A percentile compares a stretch with the other conserved stretches of the same genome.
phyloP scores from a whole-genome alignment of 2,113 vertebrate species.

The Engraulis encrasicolus region DNA sequence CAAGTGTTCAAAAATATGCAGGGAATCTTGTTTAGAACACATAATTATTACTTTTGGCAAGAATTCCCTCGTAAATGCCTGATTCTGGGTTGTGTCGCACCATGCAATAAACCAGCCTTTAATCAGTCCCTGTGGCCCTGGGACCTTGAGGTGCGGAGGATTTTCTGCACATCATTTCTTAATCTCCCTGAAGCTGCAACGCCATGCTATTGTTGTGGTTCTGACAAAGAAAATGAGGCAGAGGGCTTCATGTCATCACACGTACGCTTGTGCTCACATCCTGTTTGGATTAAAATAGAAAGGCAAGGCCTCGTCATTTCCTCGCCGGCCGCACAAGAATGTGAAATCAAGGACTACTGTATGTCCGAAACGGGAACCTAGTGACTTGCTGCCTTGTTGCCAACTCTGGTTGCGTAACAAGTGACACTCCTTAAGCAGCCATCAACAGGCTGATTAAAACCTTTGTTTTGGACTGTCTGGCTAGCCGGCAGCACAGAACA shows the following conservation, averaged over 20 bases:
- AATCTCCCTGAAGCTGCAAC: neutral
- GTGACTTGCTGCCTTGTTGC: too few relatives aligned
- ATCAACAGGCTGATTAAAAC: too few relatives aligned
- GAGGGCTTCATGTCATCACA: neutral
- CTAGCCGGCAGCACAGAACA: too few relatives aligned
- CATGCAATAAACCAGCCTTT: neutral
- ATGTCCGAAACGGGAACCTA: too few relatives aligned
- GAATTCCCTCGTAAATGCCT: neutral
- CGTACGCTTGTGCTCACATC: neutral
- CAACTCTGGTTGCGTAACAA: too few relatives aligned
- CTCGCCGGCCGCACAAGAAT: neutral
- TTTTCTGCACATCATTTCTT: neutral
- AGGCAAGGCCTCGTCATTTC: neutral
- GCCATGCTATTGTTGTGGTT: neutral
- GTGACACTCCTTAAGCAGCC: too few relatives aligned
- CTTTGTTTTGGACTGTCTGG: too few relatives aligned
- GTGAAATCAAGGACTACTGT: neutral
- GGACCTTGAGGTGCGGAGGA: neutral
- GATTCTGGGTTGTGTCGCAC: neutral
- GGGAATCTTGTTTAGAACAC: conserved; percentile 60
- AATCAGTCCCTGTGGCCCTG: neutral
- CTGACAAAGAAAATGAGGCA: neutral
- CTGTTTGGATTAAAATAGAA: neutral
- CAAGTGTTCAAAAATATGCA: conserved; percentile 49
- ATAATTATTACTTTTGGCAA: conserved; percentile 65